Base-by-base conservation (phyloP, 2,113 vertebrate genomes). In the Eptatretus burgeri region DNA sequence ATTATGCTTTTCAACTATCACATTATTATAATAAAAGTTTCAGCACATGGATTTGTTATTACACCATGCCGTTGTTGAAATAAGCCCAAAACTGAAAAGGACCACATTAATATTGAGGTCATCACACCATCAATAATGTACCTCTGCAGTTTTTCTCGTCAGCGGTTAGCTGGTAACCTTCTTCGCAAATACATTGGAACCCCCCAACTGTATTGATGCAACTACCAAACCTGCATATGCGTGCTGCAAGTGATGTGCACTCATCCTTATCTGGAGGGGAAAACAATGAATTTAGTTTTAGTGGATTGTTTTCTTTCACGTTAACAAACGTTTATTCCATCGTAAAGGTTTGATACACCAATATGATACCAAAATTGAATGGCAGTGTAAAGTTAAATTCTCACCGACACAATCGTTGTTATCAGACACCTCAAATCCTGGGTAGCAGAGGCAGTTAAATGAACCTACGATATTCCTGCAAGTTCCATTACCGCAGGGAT, bases 371-470 rank as follows among this genome's bases (percentile, higher is more conserved):
- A 50, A 27, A 18, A 1, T 2, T 18, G 13, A 10, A 14, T 2
- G 41, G 51, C 18, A 10, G 11, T 49, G 17, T 14, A 50, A 49
- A 9, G 2, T 11, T 50, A 19, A 50, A 50, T n/a, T 51, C 79
- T 67, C 73, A 93, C 85, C 84, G 78, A 85, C 77, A 72, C 89
- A 96, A 73, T 82, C 81, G 1, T 91, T 82, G 64, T 79, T 82
- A 76, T 80, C 82, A 0, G 82, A 82, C 3, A 85, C 78, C 70
- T 81, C 77, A 5, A 94, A 94, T 64, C 87, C 84, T 0, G 79
- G 81, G 75, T 87, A 84, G 74, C 85, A 93, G 56, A 89, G 80
- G 69, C 86, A 95, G 78, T 79, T 82, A 74, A 88, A 95, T 72
- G 87, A 94, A 66, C 87, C 84, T 9, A 84, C 76, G 0, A 79